Conservation (phyloP, 2,797 vertebrate species). For the Chloroceryle inda region DNA sequence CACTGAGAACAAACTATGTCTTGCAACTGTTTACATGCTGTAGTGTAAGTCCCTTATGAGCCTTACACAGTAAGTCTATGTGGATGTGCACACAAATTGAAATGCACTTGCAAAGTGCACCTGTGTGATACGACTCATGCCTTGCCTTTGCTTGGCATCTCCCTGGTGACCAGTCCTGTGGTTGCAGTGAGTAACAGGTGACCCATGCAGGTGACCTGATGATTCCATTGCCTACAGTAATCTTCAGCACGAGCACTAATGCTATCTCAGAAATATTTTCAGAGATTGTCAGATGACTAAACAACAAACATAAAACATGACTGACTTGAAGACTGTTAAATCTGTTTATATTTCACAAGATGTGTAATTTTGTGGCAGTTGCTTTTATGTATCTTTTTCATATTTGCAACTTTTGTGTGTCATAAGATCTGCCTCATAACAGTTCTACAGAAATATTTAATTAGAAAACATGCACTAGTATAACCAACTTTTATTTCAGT, state of each 20-base stretch:
- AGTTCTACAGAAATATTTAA: not conserved
- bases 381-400: not conserved
- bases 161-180: not conserved
- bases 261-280: not conserved
- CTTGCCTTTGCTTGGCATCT: not conserved
- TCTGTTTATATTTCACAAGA: not conserved
- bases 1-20: not conserved
- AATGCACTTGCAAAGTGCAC: not conserved
- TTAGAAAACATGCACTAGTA: not conserved
- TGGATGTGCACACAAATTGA: not conserved
- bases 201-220: not conserved
- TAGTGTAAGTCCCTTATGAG: not conserved
- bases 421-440: not conserved
- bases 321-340: not conserved
- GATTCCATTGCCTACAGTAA: not conserved
- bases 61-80: accelerated
- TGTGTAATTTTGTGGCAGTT: not conserved
- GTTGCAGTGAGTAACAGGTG: not conserved
- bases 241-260: not conserved
- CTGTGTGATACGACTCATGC: accelerated
- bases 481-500: not conserved
- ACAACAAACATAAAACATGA: not conserved
- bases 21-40: not conserved
- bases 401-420: not conserved
- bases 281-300: not conserved